Percentiles rank a stretch among this genome's conserved stretches.
These are phyloP conservation scores for Charaxes varanes DNA, from an alignment of 1,140 invertebrate genomes.

Conservation along the genomic window DNA sequence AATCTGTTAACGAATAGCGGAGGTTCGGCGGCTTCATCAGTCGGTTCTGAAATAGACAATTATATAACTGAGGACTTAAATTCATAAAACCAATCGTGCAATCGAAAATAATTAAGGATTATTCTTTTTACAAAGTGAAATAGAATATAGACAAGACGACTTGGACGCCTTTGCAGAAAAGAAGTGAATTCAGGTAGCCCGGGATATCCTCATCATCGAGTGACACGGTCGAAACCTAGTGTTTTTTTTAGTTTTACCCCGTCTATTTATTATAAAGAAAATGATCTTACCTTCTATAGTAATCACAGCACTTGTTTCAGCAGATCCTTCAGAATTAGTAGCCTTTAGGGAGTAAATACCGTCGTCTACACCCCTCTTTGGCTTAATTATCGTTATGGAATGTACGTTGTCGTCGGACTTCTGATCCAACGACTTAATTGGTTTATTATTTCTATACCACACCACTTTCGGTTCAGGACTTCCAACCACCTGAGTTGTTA, in stretches of 20 bases:
- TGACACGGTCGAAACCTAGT: no score
- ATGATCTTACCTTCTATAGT: slow-evolving; percentile 84
- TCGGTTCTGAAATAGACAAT: slow-evolving; percentile 74
- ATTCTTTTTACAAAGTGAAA: no score
- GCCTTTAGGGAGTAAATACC: slow-evolving; percentile 89
- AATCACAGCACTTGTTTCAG: slow-evolving; percentile 83
- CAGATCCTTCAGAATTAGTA: slow-evolving; percentile 84
- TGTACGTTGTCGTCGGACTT: slow-evolving; percentile 82
- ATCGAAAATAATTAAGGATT: no score
- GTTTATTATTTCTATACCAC: slow-evolving; percentile 87
- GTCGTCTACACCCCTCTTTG: slow-evolving; percentile 77
- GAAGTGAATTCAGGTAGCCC: no score
- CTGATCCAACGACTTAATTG: slow-evolving; percentile 73
- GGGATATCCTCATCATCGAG: no score
- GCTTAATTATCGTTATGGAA: slow-evolving; percentile 80
- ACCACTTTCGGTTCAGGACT: slow-evolving; percentile 85
- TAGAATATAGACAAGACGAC: no score
- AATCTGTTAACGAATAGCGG: slow-evolving; percentile 92
- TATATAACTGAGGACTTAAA: background rate
- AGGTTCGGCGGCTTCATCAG: slow-evolving; percentile 82
- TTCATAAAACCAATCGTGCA: no score
- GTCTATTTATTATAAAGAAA: background rate
- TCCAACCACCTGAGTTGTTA: slow-evolving; percentile 86
- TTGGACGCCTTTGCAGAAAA: no score
- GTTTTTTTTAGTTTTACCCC: no score